phyloP scores from a whole-genome alignment of 2,888 invertebrate species.

The Andrena hattorfiana region DNA sequence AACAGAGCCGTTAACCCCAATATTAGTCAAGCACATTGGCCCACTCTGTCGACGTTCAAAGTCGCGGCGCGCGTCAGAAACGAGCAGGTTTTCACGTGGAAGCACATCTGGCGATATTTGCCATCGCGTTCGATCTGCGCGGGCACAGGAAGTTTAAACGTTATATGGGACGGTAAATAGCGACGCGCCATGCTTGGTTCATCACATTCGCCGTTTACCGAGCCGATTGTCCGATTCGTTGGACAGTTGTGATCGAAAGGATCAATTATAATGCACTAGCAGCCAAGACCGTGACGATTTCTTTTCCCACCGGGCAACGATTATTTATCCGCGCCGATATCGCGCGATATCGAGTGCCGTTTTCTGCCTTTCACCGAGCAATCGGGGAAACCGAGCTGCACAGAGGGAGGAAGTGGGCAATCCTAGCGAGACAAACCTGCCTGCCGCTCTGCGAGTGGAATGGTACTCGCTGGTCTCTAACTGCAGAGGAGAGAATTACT shows the following conservation, averaged over 20 bases:
- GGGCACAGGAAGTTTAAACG: too few relatives aligned
- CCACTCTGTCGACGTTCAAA: background rate
- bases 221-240: conserved; percentile 14
- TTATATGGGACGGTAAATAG: too few relatives aligned
- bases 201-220: background rate
- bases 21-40: conserved; percentile 42
- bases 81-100: background rate
- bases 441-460: background rate
- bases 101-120: background rate
- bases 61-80: conserved; percentile 9
- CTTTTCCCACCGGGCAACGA: background rate
- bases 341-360: conserved; percentile 17
- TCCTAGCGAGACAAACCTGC: background rate
- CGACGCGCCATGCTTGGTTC: background rate
- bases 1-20: conserved; percentile 37
- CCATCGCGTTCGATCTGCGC: background rate
- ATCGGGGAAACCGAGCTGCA: background rate
- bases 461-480: background rate
- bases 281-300: conserved; percentile 26
- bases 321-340: conserved; percentile 32
- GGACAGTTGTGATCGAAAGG: conserved; percentile 22
- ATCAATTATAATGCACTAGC: conserved; percentile 19
- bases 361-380: conserved; percentile 38
- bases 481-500: too few relatives aligned
- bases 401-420: background rate